Base-by-base conservation (phyloP, 2,113 vertebrate species). In the Eretmochelys imbricata region DNA sequence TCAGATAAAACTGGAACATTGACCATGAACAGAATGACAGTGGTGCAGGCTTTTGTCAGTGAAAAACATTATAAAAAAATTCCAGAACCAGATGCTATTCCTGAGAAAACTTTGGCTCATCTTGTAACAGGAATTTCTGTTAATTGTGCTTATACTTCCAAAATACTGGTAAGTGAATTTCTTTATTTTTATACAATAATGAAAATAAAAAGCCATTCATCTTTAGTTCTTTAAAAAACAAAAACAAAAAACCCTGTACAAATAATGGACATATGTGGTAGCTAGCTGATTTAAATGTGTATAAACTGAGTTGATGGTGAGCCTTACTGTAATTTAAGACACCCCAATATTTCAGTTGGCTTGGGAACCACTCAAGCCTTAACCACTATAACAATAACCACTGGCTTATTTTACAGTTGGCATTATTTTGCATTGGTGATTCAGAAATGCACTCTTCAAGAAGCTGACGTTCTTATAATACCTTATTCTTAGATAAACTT, bases 1-100 rank as follows among this genome's bases (percentile, higher is more conserved):
- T 99, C 99, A 51, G 99, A 99, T 98, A 99, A 99, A 98, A 99
- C 99, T 0, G 99, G 99, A 79, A 99, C 99, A 2, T 97, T 99
- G 96, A 99, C 99, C 59, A 99, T 99, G 99, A 99, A 99, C 97
- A 99, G 99, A 97, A 99, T 99, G 99, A 99, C 99, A n/a, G 99
- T 99, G 80, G 99, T 99, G 94, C 99, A 99, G 97, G 99, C 98
- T 93, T 99, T 97, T 96, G 81, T 99, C 38, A 99, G 98, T 93
- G 99, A 99, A 85, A 99, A 99, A 65, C 99, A 99, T 97, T 99
- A 99, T 97, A 99, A 98, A 98, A 99, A 98, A 95, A 96, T 99
- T 98, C 99, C 99, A 82, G 99, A 99, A 88, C 98, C 99, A 24
- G 99, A 99, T 93, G 98, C 97, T 97, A 98, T 99, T 96, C 98